Base-by-base conservation (phyloP, 2,797 vertebrate genomes). In the Chelmon rostratus region DNA sequence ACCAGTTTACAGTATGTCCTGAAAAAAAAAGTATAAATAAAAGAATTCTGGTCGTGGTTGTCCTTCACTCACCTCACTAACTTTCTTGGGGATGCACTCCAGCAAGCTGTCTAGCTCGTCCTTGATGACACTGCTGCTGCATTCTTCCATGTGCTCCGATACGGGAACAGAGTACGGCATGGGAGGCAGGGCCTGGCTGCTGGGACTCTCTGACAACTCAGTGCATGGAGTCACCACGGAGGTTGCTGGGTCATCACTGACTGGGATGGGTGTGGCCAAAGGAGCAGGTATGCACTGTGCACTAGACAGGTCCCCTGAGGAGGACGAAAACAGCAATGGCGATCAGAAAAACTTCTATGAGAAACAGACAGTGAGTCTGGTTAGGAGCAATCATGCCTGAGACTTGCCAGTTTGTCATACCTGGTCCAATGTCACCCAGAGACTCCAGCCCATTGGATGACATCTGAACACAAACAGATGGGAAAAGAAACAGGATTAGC, bases 361-460 rank as follows among this genome's bases (percentile, higher is more conserved):
- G 38, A 68, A 38, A n/a, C 1, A 37, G 40, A 61, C 2, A n/a
- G 4, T 4, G n/a, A 44, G 31, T 1, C 12, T 59, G 23, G 1
- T 21, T 35, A 3, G 23, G 11, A 68, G 31, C 19, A 53, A 59
- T 67, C 1, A 7, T n/a, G 47, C 66, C 77, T 0, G 13, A 18
- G 44, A 19, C 46, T 21, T 61, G 35, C 1, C 25, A 44, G 15
- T 58, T 35, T 65, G 2, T 31, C 58, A 69, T 96, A 98, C 98
- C 97, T 96, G 96, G 95, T 92, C 96, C 96, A 0, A 98, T 98
- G 93, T 99, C 98, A 85, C 97, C 97, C 88, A 99, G 94, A 33
- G 96, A 97, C 40, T 97, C 96, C 66, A 98, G 94, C 78, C 97
- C 97, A 82, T 97, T 98, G 79, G 96, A 95, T 58, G 96, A 94